A percentile compares a stretch with the other conserved stretches of the same genome.
Conservation (phyloP, 2,113 vertebrate species). For the Muntiacus muntjak region DNA sequence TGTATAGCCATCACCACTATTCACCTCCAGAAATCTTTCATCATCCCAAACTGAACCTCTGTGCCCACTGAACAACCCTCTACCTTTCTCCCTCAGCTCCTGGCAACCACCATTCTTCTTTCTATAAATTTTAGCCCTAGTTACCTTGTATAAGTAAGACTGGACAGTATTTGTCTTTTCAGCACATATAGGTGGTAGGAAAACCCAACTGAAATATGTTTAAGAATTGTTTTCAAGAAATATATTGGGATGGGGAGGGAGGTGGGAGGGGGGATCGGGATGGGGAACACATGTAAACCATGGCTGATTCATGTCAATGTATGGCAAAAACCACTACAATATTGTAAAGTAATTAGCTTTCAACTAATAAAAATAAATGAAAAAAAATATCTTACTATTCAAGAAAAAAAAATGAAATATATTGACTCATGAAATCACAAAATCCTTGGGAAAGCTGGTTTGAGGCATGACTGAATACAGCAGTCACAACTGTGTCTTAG, state of each 20-base stretch:
- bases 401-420: background rate
- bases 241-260: background rate
- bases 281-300: too few species aligned
- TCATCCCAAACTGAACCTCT: background rate
- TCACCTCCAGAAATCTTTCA: background rate
- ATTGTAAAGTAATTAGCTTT: too few species aligned
- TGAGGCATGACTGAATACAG: background rate
- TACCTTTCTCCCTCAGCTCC: too few species aligned
- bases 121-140: background rate
- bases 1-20: background rate
- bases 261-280: too few species aligned
- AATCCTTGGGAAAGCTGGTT: background rate
- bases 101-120: background rate
- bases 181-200: background rate
- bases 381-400: too few species aligned
- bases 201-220: background rate
- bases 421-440: background rate
- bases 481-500: background rate
- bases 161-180: background rate
- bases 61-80: background rate
- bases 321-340: too few species aligned
- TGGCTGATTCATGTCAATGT: too few species aligned
- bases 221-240: background rate
- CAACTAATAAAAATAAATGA: too few species aligned
- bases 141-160: background rate